Base-by-base conservation (phyloP, 2,888 invertebrate genomes). In the Cepaea hortensis region DNA sequence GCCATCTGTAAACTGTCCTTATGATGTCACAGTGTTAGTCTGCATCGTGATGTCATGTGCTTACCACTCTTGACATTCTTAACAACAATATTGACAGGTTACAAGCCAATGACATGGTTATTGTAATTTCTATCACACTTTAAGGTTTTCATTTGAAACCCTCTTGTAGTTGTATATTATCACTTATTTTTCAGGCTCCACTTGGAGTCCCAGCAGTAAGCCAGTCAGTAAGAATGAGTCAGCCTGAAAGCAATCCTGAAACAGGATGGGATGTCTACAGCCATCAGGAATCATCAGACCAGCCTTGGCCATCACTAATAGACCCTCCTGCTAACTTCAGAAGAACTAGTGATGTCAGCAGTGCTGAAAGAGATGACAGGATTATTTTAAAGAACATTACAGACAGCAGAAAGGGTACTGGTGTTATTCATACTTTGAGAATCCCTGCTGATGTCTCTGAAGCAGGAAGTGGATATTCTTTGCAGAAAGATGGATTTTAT, bases 221-320 rank as follows among this genome's bases (percentile, higher is more conserved):
- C 50, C 85, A 70, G n/a, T 79, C 87, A 18, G 86, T 83, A 11
- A 88, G 87, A 9, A 88, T 88, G 3, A 90, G 90, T 84, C 90
- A 88, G 6, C 79, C 89, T 23, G 90, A 88, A 3, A 88, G 86
- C 68, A 89, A 89, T 62, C 81, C 88, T 15, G 87, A 90, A 85
- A 89, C 89, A 7, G 89, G 87, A 82, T 90, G 90, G 89, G 90
- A 88, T 73, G 84, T 88, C 15, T 87, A 90, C 23, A 89, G 89
- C 61, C 87, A 86, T 20, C 79, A 81, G 35, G 87, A 85, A 65
- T n/a, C 15, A 9, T 18, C 70, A 1, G 55, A 46, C n/a, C 82
- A 76, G 1, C 35, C 72, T 35, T 85, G 80, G 80, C 70, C 55
- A 15, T 3, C 55, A 1, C 68, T 76, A 50, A 81, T 85, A 68